Percentiles rank a stretch among this genome's conserved stretches.
phyloP scores from a whole-genome alignment of 2,113 vertebrate species.

The Struthio camelus region DNA sequence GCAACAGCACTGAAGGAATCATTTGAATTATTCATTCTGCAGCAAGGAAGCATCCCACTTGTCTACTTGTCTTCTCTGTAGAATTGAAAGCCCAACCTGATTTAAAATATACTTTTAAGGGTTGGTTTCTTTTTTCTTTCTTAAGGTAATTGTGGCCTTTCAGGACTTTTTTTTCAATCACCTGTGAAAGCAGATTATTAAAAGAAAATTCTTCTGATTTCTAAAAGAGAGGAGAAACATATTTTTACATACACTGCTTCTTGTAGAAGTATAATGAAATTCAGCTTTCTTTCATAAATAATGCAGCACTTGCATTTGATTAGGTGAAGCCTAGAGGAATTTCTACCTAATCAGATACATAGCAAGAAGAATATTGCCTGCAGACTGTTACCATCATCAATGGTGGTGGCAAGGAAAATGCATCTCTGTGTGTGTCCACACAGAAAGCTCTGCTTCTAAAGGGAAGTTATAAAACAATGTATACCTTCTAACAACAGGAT shows the following conservation, averaged over 20 bases:
- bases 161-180: conserved; percentile 16
- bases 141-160: conserved; percentile 43
- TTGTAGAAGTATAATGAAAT: conserved; percentile 70
- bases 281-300: conserved; percentile 75
- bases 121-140: not conserved
- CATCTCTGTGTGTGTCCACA: not conserved
- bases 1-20: conserved; percentile 23
- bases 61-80: conserved; percentile 59
- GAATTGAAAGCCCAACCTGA: conserved; percentile 43
- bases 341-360: conserved; percentile 61
- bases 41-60: conserved; percentile 59
- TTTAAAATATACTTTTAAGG: conserved; percentile 43
- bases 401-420: conserved; percentile 28
- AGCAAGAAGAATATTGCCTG: conserved; percentile 49
- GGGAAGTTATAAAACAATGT: not conserved
- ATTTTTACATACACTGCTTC: conserved; percentile 17
- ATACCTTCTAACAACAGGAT: not conserved
- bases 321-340: conserved; percentile 64
- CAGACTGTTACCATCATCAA: conserved; percentile 35
- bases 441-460: not conserved
- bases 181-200: not conserved
- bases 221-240: conserved; percentile 34
- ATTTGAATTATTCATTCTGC: conserved; percentile 74
- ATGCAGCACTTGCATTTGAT: conserved; percentile 66
- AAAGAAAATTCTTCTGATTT: conserved; percentile 38